These are phyloP conservation scores for Lepilemur ruficaudatus DNA, from an alignment of 2,797 vertebrate genomes.

Conservation along the genomic window DNA sequence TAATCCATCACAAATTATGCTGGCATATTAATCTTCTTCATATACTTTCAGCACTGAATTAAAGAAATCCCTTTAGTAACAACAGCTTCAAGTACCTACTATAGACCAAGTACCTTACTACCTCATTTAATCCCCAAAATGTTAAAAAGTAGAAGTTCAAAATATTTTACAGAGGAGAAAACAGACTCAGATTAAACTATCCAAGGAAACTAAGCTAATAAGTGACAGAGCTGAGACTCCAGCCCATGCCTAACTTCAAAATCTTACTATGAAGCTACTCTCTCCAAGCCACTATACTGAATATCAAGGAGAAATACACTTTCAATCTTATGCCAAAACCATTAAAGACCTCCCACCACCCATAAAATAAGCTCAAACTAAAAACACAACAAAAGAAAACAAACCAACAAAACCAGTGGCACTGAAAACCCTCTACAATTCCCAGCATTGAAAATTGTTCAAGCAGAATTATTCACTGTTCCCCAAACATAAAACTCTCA, in stretches of 20 bases:
- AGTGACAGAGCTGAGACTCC: neutral
- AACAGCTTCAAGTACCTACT: neutral
- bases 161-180: neutral
- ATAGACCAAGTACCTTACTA: neutral
- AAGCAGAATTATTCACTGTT: slow-evolving; percentile 15
- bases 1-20: neutral
- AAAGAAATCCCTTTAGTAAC: neutral
- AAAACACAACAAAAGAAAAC: neutral
- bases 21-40: neutral
- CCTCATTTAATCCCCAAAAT: neutral
- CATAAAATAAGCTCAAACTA: neutral
- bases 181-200: neutral
- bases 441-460: neutral
- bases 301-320: neutral
- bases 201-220: neutral
- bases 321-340: neutral
- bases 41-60: neutral
- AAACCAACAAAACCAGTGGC: neutral
- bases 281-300: neutral
- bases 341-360: neutral
- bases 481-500: neutral
- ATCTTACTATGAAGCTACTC: neutral
- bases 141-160: neutral
- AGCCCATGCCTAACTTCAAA: neutral
- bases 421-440: neutral